A percentile compares a stretch with the other conserved stretches of the same genome.
These are phyloP conservation scores for Enteromius thamalakanensis DNA, from an alignment of 2,797 vertebrate species.

Conservation along the genomic window DNA sequence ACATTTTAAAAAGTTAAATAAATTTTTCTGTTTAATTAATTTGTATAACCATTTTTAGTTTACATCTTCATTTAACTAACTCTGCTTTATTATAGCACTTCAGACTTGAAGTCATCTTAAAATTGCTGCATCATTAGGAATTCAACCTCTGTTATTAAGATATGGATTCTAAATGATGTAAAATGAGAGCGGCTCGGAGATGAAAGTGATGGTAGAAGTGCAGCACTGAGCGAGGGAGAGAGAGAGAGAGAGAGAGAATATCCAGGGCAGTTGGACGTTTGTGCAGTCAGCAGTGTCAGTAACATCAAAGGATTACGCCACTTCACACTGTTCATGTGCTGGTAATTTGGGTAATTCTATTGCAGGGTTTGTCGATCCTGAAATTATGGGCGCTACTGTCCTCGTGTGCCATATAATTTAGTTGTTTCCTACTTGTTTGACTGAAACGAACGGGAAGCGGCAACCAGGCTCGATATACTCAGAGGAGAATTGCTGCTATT, in stretches of 20 bases:
- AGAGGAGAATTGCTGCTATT: constrained; percentile 61
- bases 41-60: not conserved
- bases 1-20: not conserved
- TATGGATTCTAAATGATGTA: not conserved
- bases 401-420: constrained; percentile 81
- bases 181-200: constrained; percentile 9
- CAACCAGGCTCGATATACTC: constrained; percentile 64
- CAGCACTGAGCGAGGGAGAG: not conserved
- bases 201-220: constrained; percentile 14
- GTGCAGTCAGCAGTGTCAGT: constrained; percentile 52
- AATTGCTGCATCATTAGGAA: constrained; percentile 2
- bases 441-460: constrained; percentile 75
- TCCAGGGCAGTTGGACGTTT: constrained; percentile 16
- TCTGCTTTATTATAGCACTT: not conserved
- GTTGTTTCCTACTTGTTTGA: constrained; percentile 78
- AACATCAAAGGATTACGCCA: constrained; percentile 69
- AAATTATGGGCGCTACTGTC: constrained; percentile 82
- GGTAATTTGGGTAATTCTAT: constrained; percentile 84
- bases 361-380: constrained; percentile 77
- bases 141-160: constrained; percentile 7
- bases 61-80: not conserved
- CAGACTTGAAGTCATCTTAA: not conserved
- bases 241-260: not conserved
- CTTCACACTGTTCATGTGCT: constrained; percentile 68
- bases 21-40: not conserved